Base-by-base conservation (phyloP, 2,113 vertebrate species). In the Lasiurus borealis region DNA sequence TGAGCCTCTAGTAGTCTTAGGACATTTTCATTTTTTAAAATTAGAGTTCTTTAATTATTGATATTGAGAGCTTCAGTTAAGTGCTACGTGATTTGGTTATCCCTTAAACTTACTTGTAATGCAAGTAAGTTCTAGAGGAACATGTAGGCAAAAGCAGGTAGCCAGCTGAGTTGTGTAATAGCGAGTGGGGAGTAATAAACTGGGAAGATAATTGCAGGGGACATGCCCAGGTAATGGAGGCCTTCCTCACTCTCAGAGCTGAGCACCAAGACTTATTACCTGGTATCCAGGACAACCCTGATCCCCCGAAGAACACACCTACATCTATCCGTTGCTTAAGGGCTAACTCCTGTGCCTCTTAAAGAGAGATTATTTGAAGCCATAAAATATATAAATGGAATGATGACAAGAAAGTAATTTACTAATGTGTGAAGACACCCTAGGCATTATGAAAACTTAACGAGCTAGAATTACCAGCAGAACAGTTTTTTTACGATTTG, bases 31-130 rank as follows among this genome's bases (percentile, higher is more conserved):
- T 57, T 91, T 52, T n/a, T 29, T 27, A 87, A 82, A 83, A 83
- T n/a, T 59, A 48, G 90, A 54, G 16, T 48, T 83, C 29, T 75
- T 81, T 13, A 34, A 52, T 72, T 80, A 80, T 15, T 90, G 50
- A 76, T 54, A 87, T 21, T 54, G 11, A 91, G 36, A 54, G 13
- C 90, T 90, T 91, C 50, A 83, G 36, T 75, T 91, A 83, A 80
- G n/a, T 85, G 69, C 44, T 64, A 11, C 64, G 44, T 54, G n/a
- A 64, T 90, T 52, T 5, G 25, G 31, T 95, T 87, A 91, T 46
- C 36, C 34, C 16, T 40, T 78, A 57, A 72, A 46, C 14, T 95
- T 89, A 85, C 40, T 69, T 54, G 13, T 54, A 73, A 68, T 66
- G 36, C 15, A 40, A 21, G 80, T 89, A 85, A 93, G 72, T 50